Evolutionary conservation across 1,140 invertebrate species (phyloP).

Genomic region (Zaprionus kolodkinae): DNA sequence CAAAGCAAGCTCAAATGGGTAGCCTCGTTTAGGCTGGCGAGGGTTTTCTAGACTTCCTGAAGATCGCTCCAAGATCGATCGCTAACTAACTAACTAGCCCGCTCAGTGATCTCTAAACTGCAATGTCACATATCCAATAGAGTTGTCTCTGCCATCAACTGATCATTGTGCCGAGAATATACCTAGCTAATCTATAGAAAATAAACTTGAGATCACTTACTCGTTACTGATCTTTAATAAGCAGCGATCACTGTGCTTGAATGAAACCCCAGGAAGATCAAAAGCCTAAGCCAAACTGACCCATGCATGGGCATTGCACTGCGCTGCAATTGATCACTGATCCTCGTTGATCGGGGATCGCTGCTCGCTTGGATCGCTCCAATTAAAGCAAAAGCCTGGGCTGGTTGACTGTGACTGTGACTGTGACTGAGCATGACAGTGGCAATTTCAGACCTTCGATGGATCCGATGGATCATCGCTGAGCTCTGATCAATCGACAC

Average conservation of each 20-base stretch:
- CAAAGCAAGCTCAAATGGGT: no score
- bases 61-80: no score
- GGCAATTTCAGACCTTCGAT: conserved; percentile 5
- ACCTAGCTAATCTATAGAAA: not conserved
- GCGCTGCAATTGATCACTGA: not conserved
- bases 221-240: conserved; percentile 5
- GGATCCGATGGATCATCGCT: conserved; percentile 31
- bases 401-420: not conserved
- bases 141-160: no score
- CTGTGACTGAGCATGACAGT: conserved; percentile 7
- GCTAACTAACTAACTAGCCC: no score
- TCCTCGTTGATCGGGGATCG: not conserved
- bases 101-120: no score
- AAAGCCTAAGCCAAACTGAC: not conserved
- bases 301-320: not conserved
- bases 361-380: conserved; percentile 2
- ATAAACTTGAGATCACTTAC: not conserved
- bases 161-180: not conserved
- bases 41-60: no score
- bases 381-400: not conserved
- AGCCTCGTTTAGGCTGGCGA: no score
- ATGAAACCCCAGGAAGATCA: no score
- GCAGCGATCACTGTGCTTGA: not conserved
- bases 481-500: conserved; percentile 38
- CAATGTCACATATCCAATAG: no score